Evolutionary conservation across 1,140 invertebrate species (phyloP), one percentile per base, ranked within the genome.

Genomic region (Papilio machaon): DNA sequence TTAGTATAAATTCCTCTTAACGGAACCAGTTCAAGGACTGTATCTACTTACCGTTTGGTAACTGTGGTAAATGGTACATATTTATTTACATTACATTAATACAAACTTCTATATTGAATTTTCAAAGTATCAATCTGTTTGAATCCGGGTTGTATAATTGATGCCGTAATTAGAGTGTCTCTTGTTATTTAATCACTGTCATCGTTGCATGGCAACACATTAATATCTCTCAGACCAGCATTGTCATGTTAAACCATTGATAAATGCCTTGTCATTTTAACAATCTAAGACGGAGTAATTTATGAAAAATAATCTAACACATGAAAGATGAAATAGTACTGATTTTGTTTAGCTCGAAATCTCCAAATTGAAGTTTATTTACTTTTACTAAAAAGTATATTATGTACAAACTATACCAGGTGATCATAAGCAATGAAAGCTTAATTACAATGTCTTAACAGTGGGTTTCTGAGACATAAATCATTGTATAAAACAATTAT

Each of bases 141-240:
- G 17, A 58, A 58, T n/a, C 54, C 54, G 17, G 11, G 30, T 70
- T 13, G 13, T 10, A 70, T 38, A 4, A 70, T 38, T 35, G 17
- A 64, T 38, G 13, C 5, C 64, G 13, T 35, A 35, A 70, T 70
- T 35, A 70, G 5, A 70, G 30, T 70, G 64, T 70, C 64, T 70
- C 64, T 70, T 70, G 64, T 35, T 70, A 35, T 23, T 70, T 70
- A 35, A 70, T 70, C 64, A 35, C 30, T 70, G 64, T 70, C 64
- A 35, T 13, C 64, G 30, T 35, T 70, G 35, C 64, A 38, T 38
- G 64, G 64, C 64, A 30, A 70, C 64, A 35, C 60, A 70, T 70
- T 70, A 70, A 70, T 60, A 60, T 38, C 64, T 70, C 30, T 38
- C 64, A 15, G 23, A 15, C 30, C 1, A 70, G 64, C 64, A 70